These are phyloP conservation scores for Spongilla lacustris DNA, from an alignment of 37 sponge, comb jelly and placozoan genomes.

Conservation along the genomic window DNA sequence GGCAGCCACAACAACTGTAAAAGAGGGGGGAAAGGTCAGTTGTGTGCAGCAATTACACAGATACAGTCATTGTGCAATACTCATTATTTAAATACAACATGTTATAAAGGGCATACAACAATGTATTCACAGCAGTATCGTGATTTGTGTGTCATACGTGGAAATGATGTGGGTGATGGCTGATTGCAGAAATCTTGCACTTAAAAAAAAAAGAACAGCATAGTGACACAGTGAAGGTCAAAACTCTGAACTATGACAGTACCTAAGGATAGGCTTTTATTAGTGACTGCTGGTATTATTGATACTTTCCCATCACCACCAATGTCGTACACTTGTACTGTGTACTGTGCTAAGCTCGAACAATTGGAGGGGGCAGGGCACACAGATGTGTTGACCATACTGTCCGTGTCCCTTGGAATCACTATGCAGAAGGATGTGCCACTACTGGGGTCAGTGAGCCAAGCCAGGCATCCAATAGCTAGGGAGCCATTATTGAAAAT, in stretches of 20 bases:
- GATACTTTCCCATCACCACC: background rate
- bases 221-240: background rate
- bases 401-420: background rate
- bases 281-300: background rate
- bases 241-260: background rate
- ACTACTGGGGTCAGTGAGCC: background rate
- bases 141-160: no score
- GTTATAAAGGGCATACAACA: no score
- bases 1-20: background rate
- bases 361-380: background rate
- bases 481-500: background rate
- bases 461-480: background rate
- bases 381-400: background rate
- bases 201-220: background rate
- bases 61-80: no score
- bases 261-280: background rate
- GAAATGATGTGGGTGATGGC: background rate
- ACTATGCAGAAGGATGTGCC: background rate
- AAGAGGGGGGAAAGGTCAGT: background rate
- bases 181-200: background rate
- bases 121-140: no score
- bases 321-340: background rate
- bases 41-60: no score
- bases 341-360: background rate
- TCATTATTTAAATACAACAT: no score